Conservation (phyloP, 2,797 vertebrate genomes). For the Pseudochirops corinnae region DNA sequence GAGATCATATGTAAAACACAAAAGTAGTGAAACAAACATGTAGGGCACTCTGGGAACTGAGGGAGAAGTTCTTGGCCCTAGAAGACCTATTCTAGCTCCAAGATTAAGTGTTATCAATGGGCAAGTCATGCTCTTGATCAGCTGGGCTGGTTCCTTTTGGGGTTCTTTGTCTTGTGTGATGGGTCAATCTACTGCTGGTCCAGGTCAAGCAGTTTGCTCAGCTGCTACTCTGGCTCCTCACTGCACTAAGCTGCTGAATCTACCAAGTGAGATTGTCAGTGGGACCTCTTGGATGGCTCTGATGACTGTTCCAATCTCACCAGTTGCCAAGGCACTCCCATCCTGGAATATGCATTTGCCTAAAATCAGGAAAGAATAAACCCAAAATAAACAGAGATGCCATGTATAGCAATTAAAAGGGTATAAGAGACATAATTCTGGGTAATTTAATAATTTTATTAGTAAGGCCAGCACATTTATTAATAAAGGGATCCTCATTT, state of each 20-base stretch:
- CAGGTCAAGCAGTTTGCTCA: neutral
- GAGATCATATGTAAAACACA: neutral
- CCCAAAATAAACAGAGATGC: neutral
- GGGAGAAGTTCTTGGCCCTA: neutral
- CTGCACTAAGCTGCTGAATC: neutral
- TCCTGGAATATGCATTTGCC: neutral
- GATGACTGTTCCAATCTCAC: neutral
- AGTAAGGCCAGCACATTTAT: neutral
- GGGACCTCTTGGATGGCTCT: neutral
- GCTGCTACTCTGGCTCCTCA: neutral
- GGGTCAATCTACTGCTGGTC: neutral
- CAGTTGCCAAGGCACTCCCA: neutral
- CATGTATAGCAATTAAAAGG: neutral
- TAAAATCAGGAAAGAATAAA: neutral
- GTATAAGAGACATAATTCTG: neutral
- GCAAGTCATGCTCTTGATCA: neutral
- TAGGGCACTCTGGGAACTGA: neutral
- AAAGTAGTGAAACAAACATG: neutral
- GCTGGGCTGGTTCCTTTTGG: neutral
- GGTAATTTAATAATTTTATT: neutral
- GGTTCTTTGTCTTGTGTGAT: neutral
- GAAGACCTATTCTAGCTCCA: neutral
- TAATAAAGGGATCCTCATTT: neutral
- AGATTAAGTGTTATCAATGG: neutral
- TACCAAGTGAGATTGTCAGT: neutral